Evolutionary conservation across 2,113 vertebrate genomes (phyloP).

Genomic region (Malaclemys terrapin): DNA sequence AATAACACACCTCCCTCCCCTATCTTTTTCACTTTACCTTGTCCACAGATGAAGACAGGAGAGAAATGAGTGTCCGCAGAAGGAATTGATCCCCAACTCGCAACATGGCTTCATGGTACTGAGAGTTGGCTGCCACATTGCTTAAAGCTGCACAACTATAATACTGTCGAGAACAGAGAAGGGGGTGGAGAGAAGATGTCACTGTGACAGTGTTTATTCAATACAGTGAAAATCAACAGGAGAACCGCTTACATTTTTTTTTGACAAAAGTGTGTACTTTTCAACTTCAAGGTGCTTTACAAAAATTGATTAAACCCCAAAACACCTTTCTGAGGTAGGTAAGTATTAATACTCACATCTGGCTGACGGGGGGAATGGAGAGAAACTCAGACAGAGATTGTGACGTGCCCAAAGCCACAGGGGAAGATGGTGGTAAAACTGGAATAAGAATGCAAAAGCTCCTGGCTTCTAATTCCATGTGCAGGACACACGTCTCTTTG

Average conservation of each 20-base stretch:
- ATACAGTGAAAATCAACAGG: not conserved
- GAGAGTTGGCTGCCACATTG: conserved; percentile 76
- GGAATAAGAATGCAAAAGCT: not conserved
- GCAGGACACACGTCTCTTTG: not conserved
- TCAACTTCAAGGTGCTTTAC: not conserved
- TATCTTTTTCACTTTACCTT: conserved; percentile 76
- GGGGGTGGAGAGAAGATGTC: not conserved
- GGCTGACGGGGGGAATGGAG: not conserved
- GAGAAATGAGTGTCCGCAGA: conserved; percentile 78
- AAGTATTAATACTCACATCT: not conserved
- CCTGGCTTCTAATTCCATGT: not conserved
- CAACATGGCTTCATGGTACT: conserved; percentile 79
- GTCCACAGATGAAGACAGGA: conserved; percentile 81
- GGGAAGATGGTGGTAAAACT: not conserved
- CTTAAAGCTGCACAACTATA: conserved; percentile 85
- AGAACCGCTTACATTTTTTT: not conserved
- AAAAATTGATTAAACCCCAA: not conserved
- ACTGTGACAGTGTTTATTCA: not conserved
- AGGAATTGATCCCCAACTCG: conserved; percentile 73
- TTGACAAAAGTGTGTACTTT: not conserved
- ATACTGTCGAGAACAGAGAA: conserved; percentile 72
- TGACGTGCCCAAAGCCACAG: not conserved
- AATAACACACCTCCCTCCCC: not conserved
- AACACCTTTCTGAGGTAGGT: not conserved
- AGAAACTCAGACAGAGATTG: not conserved